phyloP scores from a whole-genome alignment of 2,888 invertebrate species.

The Lomographa bimaculata region DNA sequence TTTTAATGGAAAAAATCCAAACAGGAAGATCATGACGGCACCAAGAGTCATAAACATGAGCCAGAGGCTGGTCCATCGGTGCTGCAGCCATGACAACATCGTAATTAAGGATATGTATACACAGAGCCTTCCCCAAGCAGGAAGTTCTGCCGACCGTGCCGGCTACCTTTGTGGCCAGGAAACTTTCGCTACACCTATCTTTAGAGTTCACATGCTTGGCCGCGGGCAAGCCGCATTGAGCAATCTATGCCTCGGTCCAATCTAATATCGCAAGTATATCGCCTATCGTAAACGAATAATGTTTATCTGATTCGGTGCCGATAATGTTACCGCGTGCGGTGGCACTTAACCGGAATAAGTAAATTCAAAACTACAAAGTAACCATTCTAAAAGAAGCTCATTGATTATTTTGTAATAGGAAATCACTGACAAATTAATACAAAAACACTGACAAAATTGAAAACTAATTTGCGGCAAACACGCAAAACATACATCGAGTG shows the following conservation, averaged over 20 bases:
- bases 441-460: no score
- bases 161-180: constrained; percentile 15
- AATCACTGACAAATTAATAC: no score
- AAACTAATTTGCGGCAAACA: no score
- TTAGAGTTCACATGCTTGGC: constrained; percentile 35
- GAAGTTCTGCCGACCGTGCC: constrained; percentile 13
- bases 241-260: constrained; percentile 31
- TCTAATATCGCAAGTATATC: constrained; percentile 13
- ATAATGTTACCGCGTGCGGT: constrained; percentile 10
- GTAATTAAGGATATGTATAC: constrained; percentile 22
- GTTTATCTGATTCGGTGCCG: constrained; percentile 18
- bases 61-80: constrained; percentile 72
- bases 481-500: no score
- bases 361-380: no score
- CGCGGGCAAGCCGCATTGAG: constrained; percentile 49
- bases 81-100: constrained; percentile 69
- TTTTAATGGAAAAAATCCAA: constrained; percentile 85
- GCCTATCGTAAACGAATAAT: constrained; percentile 5
- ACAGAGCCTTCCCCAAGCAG: constrained; percentile 10
- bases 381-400: no score
- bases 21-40: constrained; percentile 77
- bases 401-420: no score
- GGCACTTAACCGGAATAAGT: no score
- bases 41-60: constrained; percentile 62
- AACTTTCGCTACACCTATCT: constrained; percentile 41